Percentiles rank a stretch among this genome's conserved stretches.
Conservation (phyloP, 2,797 vertebrate genomes). For the Rhincodon typus region DNA sequence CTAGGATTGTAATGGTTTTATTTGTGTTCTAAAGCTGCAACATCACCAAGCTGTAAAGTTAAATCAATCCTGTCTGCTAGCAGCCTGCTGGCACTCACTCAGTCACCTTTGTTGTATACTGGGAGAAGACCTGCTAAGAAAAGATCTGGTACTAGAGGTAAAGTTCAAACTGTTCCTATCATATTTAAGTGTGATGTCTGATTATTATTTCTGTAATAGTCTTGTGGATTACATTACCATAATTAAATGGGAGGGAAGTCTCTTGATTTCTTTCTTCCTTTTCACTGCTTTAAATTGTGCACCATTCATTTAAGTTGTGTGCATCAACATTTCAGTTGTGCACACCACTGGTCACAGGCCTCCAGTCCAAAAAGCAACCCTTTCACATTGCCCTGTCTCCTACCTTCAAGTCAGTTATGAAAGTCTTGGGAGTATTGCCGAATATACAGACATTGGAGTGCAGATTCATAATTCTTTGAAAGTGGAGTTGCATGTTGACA, state of each 20-base stretch:
- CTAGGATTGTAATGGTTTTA: background rate
- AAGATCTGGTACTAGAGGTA: slow-evolving; percentile 51
- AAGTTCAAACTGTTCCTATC: slow-evolving; percentile 31
- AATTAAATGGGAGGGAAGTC: background rate
- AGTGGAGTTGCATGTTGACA: too few relatives aligned
- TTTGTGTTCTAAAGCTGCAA: slow-evolving; percentile 46
- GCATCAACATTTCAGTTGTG: background rate
- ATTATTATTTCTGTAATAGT: slow-evolving; percentile 20
- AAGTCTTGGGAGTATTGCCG: too few relatives aligned
- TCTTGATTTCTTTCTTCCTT: background rate
- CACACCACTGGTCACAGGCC: too few relatives aligned
- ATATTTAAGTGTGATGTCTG: slow-evolving; percentile 40
- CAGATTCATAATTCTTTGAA: too few relatives aligned
- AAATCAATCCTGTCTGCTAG: slow-evolving; percentile 66
- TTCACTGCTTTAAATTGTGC: background rate
- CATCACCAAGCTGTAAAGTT: slow-evolving; percentile 57
- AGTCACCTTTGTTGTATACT: slow-evolving; percentile 78
- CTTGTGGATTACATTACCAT: background rate
- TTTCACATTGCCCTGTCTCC: too few relatives aligned
- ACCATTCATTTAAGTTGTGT: background rate
- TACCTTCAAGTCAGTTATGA: too few relatives aligned
- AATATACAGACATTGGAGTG: too few relatives aligned
- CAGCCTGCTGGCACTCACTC: slow-evolving; percentile 79
- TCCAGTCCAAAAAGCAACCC: too few relatives aligned
- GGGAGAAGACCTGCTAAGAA: slow-evolving; percentile 49